phyloP scores from a whole-genome alignment of 1,140 invertebrate species.

The Drosophila parabipectinata region DNA sequence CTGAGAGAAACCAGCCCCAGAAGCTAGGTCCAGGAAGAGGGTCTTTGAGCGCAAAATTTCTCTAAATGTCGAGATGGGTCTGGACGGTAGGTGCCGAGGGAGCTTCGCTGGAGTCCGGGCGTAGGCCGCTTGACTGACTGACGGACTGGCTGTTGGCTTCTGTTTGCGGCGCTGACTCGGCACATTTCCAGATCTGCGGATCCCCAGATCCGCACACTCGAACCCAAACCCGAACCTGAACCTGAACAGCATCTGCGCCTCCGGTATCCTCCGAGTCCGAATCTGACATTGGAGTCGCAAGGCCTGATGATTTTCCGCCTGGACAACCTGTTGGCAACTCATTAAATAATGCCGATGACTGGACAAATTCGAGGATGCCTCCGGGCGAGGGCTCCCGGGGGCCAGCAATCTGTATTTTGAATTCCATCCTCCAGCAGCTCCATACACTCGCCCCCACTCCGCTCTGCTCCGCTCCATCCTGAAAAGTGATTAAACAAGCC shows the following conservation, averaged over 20 bases:
- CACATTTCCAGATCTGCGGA: conserved; percentile 16
- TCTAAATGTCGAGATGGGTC: neutral
- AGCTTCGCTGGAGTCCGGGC: conserved; percentile 41
- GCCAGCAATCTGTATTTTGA: neutral
- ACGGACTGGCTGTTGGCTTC: conserved; percentile 68
- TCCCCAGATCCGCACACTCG: conserved; percentile 6
- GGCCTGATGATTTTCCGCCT: conserved; percentile 71
- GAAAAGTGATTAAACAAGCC: conserved; percentile 79
- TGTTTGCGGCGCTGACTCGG: conserved; percentile 78
- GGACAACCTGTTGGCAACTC: conserved; percentile 80
- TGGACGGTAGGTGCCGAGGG: too few relatives aligned
- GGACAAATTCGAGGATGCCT: conserved; percentile 63
- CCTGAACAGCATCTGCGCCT: conserved; percentile 12
- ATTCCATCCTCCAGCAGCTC: conserved; percentile 4
- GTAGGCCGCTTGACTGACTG: conserved; percentile 62
- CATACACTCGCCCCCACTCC: too few relatives aligned
- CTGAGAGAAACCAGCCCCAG: neutral
- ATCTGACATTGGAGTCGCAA: neutral
- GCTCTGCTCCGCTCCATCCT: conserved; percentile 14
- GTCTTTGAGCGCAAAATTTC: too few relatives aligned
- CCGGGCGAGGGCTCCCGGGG: neutral
- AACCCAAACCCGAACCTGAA: conserved; percentile 24
- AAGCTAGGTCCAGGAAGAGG: too few relatives aligned
- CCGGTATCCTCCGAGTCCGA: conserved; percentile 10
- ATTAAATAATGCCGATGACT: conserved; percentile 84